Evolutionary conservation across 2,797 vertebrate genomes (phyloP).

Genomic region (Poeciliopsis paucimaculata): DNA sequence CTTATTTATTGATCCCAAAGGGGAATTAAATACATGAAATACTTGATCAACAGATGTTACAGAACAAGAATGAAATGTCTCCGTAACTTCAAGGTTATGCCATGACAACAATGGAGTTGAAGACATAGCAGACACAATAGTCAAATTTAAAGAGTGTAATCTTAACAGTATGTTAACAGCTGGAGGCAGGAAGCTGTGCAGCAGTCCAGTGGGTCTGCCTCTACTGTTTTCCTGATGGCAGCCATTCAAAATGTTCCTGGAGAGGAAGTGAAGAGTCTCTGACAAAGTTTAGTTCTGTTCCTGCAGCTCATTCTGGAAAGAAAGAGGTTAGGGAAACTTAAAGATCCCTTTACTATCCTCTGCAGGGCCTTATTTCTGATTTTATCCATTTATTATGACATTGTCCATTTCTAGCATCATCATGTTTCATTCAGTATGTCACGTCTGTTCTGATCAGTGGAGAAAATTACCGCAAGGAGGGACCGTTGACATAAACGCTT

Average conservation of each 20-base stretch:
- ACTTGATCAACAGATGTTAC: too few relatives aligned
- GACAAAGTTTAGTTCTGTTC: background rate
- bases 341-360: background rate
- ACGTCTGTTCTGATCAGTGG: conserved; percentile 27
- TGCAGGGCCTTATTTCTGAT: background rate
- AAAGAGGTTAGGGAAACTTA: background rate
- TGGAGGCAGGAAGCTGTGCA: conserved; percentile 1
- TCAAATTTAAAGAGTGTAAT: background rate
- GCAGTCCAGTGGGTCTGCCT: background rate
- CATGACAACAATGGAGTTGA: too few relatives aligned
- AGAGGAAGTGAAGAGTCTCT: conserved; percentile 1
- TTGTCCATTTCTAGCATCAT: background rate
- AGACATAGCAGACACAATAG: background rate
- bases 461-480: conserved; percentile 23
- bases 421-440: conserved; percentile 25
- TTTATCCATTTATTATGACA: background rate
- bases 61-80: too few relatives aligned
- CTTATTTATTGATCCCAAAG: too few relatives aligned
- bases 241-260: conserved; percentile 5
- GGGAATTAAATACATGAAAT: too few relatives aligned
- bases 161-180: background rate
- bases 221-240: conserved; percentile 2
- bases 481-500: conserved; percentile 46
- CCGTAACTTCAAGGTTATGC: too few relatives aligned
- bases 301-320: background rate